Evolutionary conservation across 2,888 invertebrate species (phyloP), one percentile per base, ranked within the genome.

Genomic region (Xylota segnis): DNA sequence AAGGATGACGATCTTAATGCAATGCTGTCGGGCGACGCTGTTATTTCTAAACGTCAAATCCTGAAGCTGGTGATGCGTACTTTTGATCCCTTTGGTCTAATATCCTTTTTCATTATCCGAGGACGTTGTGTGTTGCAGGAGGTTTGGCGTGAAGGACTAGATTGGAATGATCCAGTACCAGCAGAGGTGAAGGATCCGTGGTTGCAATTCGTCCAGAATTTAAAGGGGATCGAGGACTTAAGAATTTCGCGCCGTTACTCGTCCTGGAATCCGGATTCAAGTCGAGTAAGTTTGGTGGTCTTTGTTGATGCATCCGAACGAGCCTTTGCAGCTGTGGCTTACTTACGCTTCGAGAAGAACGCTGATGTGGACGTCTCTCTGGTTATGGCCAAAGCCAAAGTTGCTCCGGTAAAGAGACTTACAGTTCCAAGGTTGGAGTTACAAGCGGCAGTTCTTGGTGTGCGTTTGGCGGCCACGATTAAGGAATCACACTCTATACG

Each of bases 301-400:
- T 52, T 52, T n/a, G 27, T 47, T 18, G 47, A 47, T 47, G 47
- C 47, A 0, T 47, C 47, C 18, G 18, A 47, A 47, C 6, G 47
- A 10, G 16, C 29, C 52, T 29, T 52, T 27, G 52, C 27, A 29
- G 52, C 27, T 52, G 52, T 52, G 52, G 52, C 27, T 29, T 52
- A 52, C n/a, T 52, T 27, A 5, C 27, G 27, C 16, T 52, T 52
- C 52, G 52, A 52, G 27, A 52, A 29, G 52, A 29, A 52, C n/a
- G 52, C 27, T 23, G 27, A 52, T n/a, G 52, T 52, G 23, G 52
- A 52, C n/a, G 52, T 52, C 29, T 12, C 27, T 18, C 47, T 47
- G 18, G 47, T 47, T 47, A 47, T 18, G 47, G 47, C 47, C 5
- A 47, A 47, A 47, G 47, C 18, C 10, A 47, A 47, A 18, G 47